Base-by-base conservation (phyloP, 2,797 vertebrate species). In the Ceryle rudis region DNA sequence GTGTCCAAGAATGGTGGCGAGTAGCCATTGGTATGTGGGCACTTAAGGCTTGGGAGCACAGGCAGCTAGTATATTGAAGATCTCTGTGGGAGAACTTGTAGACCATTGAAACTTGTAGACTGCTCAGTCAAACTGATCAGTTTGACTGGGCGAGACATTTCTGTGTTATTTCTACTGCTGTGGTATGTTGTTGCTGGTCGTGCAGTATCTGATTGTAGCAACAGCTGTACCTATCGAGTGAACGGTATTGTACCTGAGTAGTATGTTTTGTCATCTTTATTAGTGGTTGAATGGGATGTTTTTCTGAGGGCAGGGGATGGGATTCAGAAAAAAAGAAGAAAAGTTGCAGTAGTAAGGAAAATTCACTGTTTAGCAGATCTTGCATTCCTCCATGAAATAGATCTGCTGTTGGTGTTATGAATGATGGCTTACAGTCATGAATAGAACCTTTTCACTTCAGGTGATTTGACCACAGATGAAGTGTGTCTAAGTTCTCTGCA, bases 81-180 rank as follows among this genome's bases (percentile, higher is more conserved):
- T 22, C 8, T n/a, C n/a, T 0, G 0, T 66, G 67, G 35, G 42
- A 86, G 39, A 70, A 31, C 75, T 62, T 6, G 2, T 11, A 65
- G 42, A 64, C 22, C 6, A 1, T 25, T 92, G 55, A 69, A 44
- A 26, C 15, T 54, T 67, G 21, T 11, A 66, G 69, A 39, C 19
- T 47, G 4, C 20, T 46, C 35, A 10, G 22, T 33, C 23, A 62
- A 69, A 64, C 19, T 8, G 31, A 26, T 80, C 23, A 39, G 13
- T 73, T 64, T 79, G 71, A 14, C 39, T n/a, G 29, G 14, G 41
- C 11, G 25, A 35, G 26, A 42, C 18, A 20, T 52, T 46, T 52
- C 46, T 20, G 4, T 33, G 18, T 57, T 57, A 28, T 26, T 91
- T 82, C 62, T 72, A 0, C 41, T 75, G n/a, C 62, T 75, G 58